A percentile compares a stretch with the other conserved stretches of the same genome.
Conservation (phyloP, 2,888 invertebrate genomes). For the Eustalomyia histrio region DNA sequence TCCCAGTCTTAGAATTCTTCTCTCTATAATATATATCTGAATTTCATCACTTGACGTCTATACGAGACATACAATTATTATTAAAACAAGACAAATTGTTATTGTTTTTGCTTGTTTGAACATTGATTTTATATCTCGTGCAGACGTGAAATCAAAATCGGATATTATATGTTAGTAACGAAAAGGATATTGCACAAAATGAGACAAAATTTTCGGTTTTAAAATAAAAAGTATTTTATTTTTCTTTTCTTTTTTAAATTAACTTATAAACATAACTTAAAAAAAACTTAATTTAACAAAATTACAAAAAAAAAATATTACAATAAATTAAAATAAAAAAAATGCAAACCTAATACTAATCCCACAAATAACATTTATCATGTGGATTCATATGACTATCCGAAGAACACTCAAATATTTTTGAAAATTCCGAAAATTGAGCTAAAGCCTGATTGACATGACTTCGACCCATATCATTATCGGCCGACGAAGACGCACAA, state of each 20-base stretch:
- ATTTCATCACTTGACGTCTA: no score
- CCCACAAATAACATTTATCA: slow-evolving; percentile 56
- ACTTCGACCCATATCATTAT: slow-evolving; percentile 55
- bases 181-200: no score
- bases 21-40: no score
- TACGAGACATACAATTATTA: no score
- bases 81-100: no score
- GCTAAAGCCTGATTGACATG: slow-evolving; percentile 62
- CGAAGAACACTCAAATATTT: slow-evolving; percentile 59
- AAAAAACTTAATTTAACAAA: background rate
- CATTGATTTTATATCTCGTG: no score
- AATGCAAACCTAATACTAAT: slow-evolving; percentile 11
- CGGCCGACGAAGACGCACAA: slow-evolving; percentile 39
- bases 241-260: background rate
- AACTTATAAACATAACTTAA: background rate
- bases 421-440: slow-evolving; percentile 63
- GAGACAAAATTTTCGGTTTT: no score
- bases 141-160: no score
- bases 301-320: background rate
- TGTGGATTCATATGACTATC: slow-evolving; percentile 61
- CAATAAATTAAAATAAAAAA: background rate
- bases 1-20: no score
- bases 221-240: background rate
- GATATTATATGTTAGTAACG: no score
- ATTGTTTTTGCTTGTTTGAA: no score